phyloP scores from a whole-genome alignment of 1,140 invertebrate species.

The Patella vulgata region DNA sequence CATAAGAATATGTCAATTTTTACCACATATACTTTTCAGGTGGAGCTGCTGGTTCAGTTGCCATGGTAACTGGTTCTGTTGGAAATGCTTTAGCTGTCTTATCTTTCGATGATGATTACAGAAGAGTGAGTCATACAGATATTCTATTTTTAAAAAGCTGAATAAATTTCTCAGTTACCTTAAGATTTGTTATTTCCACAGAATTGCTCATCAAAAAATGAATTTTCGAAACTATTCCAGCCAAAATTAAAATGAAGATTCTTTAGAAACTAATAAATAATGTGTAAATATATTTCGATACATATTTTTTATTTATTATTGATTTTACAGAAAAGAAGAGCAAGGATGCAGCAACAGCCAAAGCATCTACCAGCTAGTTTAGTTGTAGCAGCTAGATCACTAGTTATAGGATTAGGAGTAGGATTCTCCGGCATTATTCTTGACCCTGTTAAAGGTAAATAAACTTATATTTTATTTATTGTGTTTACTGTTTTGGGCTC shows the following conservation, averaged over 20 bases:
- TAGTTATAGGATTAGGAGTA: slow-evolving; percentile 75
- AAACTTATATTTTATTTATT: background rate
- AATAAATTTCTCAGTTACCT: too few relatives aligned
- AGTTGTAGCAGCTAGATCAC: slow-evolving; percentile 70
- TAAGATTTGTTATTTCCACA: too few relatives aligned
- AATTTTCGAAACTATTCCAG: too few relatives aligned
- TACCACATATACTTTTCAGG: slow-evolving; percentile 50
- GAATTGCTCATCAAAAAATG: too few relatives aligned
- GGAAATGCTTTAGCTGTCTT: slow-evolving; percentile 64
- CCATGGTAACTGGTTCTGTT: slow-evolving; percentile 63
- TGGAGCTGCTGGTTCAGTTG: slow-evolving; percentile 63
- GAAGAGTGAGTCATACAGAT: slow-evolving; percentile 53
- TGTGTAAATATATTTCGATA: too few relatives aligned
- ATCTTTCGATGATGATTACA: slow-evolving; percentile 67
- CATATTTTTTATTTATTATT: too few relatives aligned
- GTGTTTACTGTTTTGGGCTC: slow-evolving; percentile 1
- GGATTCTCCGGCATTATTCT: slow-evolving; percentile 77
- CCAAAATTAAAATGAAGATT: too few relatives aligned
- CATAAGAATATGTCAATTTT: too few relatives aligned
- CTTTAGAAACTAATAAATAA: too few relatives aligned
- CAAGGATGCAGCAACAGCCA: slow-evolving; percentile 68
- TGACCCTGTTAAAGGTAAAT: slow-evolving; percentile 75
- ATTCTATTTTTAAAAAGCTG: too few relatives aligned
- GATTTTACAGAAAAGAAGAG: slow-evolving; percentile 64
- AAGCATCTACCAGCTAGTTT: slow-evolving; percentile 72